These are phyloP conservation scores for Nycteola revayana DNA, from an alignment of 2,888 invertebrate genomes.

Conservation along the genomic window DNA sequence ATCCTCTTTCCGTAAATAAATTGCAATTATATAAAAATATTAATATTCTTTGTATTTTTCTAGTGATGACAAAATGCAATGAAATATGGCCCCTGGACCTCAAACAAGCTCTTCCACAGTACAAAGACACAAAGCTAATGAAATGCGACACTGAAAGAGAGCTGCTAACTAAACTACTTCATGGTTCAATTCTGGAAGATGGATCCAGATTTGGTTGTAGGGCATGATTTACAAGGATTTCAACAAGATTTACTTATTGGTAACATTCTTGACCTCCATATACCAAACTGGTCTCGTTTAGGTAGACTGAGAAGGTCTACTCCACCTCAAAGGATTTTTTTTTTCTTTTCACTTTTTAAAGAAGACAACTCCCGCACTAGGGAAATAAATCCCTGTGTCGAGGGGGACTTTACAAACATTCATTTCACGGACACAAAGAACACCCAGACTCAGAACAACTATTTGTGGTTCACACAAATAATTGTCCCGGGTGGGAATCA, in stretches of 20 bases:
- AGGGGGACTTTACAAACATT: no score
- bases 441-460: no score
- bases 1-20: neutral
- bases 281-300: conserved; percentile 95
- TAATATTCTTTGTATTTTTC: conserved; percentile 41
- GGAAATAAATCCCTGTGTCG: no score
- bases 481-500: no score
- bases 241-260: conserved; percentile 95
- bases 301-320: conserved; percentile 90
- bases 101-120: conserved; percentile 85
- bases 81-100: conserved; percentile 93
- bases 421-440: no score
- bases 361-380: no score
- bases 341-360: no score
- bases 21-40: no score
- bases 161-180: conserved; percentile 91
- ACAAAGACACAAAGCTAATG: conserved; percentile 87
- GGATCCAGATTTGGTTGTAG: conserved; percentile 97
- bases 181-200: conserved; percentile 92
- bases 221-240: conserved; percentile 95
- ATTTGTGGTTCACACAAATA: no score
- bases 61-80: conserved; percentile 91
- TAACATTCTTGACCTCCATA: conserved; percentile 87
- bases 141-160: conserved; percentile 93
- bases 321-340: conserved; percentile 79